Percentiles rank a stretch among this genome's conserved stretches.
Evolutionary conservation across 2,888 invertebrate genomes (phyloP).

Genomic region (Heliconius ismenius): DNA sequence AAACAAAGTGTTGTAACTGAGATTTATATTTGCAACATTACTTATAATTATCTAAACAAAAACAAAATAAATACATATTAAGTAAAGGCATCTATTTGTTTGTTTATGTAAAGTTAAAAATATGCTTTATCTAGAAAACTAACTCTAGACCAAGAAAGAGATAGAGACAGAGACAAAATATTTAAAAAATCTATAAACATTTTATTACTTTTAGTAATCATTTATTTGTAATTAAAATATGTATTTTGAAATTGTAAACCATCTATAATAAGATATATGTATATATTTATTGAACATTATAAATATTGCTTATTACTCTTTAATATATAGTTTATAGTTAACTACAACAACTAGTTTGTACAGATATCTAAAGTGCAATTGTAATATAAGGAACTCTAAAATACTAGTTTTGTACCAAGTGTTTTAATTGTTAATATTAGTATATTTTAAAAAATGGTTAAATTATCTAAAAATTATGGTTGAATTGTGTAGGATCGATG

Average conservation of each 20-base stretch:
- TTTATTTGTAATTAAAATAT: not conserved
- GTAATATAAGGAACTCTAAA: constrained; percentile 12
- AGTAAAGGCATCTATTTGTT: constrained; percentile 31
- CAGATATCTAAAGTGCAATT: constrained; percentile 1
- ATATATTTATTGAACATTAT: not conserved
- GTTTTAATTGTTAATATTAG: not conserved
- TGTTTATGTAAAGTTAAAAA: constrained; percentile 5
- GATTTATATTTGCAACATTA: constrained; percentile 47
- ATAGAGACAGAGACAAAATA: constrained; percentile 11
- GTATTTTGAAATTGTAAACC: not conserved
- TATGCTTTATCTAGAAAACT: constrained; percentile 16
- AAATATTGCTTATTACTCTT: not conserved
- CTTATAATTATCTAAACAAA: constrained; percentile 33
- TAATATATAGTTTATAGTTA: not conserved
- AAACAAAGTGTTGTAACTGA: constrained; percentile 50
- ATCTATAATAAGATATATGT: not conserved
- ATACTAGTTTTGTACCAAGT: constrained; percentile 13
- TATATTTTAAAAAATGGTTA: not conserved
- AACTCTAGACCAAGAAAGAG: constrained; percentile 20
- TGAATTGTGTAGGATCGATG: too few relatives aligned
- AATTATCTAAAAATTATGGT: too few relatives aligned
- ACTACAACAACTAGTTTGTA: too few relatives aligned
- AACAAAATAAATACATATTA: constrained; percentile 41
- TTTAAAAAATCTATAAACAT: not conserved
- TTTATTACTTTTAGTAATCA: not conserved